Evolutionary conservation across 2,113 vertebrate genomes (phyloP).

Genomic region (Cricetomys ansorgei): DNA sequence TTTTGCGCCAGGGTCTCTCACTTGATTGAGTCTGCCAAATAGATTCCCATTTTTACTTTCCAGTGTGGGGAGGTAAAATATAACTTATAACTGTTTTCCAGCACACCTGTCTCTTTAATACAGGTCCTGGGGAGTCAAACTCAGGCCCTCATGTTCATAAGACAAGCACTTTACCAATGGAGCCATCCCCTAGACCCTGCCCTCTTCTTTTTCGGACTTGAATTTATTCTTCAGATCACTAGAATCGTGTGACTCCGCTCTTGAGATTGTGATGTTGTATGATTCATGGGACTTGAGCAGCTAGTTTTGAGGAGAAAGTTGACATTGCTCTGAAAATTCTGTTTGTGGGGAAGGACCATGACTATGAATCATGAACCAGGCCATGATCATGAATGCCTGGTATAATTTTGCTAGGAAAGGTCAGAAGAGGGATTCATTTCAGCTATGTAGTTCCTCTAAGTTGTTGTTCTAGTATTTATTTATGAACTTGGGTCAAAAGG

Average conservation of each 20-base stretch:
- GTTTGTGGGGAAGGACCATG: not conserved
- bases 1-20: not conserved
- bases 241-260: not conserved
- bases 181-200: not conserved
- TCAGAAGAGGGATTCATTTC: fast-evolving
- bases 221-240: not conserved
- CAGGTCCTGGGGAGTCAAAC: not conserved
- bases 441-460: not conserved
- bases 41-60: no score
- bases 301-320: not conserved
- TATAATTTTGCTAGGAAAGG: not conserved
- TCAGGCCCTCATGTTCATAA: not conserved
- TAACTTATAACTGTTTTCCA: no score
- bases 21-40: not conserved
- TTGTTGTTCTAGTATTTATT: not conserved
- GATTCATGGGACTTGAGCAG: not conserved
- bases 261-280: not conserved
- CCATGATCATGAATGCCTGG: not conserved
- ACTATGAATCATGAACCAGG: not conserved
- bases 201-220: not conserved
- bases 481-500: not conserved
- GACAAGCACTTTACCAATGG: not conserved
- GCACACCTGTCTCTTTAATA: not conserved
- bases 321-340: not conserved
- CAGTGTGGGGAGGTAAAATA: not conserved